A percentile compares a stretch with the other conserved stretches of the same genome.
These are phyloP conservation scores for Perizoma affinitatum DNA, from an alignment of 2,888 invertebrate genomes.

Conservation along the genomic window DNA sequence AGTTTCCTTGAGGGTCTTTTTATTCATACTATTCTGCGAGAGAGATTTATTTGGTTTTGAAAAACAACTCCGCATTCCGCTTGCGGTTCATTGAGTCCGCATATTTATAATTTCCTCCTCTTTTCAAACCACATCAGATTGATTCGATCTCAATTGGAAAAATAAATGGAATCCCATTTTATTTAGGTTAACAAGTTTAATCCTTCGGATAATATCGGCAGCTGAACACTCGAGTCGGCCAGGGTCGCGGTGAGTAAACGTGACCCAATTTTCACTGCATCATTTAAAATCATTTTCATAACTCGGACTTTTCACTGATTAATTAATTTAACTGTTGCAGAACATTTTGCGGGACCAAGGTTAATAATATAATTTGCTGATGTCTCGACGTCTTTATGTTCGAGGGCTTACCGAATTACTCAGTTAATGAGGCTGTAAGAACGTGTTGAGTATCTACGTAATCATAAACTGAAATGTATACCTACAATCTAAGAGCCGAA, in stretches of 20 bases:
- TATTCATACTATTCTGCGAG: conserved; percentile 61
- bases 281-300: conserved; percentile 31
- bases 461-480: too few relatives aligned
- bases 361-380: conserved; percentile 22
- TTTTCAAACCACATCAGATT: conserved; percentile 10
- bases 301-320: conserved; percentile 24
- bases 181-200: conserved; percentile 40
- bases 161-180: conserved; percentile 16
- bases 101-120: conserved; percentile 29
- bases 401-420: background rate
- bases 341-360: conserved; percentile 22
- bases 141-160: conserved; percentile 17
- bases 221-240: conserved; percentile 38
- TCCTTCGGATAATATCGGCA: conserved; percentile 32
- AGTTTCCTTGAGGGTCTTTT: conserved; percentile 78
- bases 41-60: conserved; percentile 69
- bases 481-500: too few relatives aligned
- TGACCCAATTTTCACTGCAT: conserved; percentile 35
- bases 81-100: conserved; percentile 38
- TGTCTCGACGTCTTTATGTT: conserved; percentile 1
- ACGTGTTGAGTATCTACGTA: too few relatives aligned
- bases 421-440: background rate
- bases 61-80: conserved; percentile 40
- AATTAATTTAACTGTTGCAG: conserved; percentile 29
- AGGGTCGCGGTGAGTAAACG: conserved; percentile 38